Conservation (phyloP, 2,797 vertebrate species). For the Lerista edwardsae region DNA sequence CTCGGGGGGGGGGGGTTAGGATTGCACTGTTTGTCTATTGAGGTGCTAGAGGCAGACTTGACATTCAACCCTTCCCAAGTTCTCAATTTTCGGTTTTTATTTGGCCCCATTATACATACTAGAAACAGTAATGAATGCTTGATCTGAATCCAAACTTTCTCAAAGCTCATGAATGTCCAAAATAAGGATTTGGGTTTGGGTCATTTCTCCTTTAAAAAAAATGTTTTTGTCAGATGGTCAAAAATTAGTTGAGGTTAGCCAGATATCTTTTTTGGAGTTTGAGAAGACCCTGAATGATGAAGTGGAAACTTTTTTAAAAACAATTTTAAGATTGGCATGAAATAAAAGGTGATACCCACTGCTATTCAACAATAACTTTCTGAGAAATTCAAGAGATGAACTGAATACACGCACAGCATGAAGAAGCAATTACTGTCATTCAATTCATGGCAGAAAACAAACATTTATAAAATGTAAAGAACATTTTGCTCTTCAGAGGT, state of each 20-base stretch:
- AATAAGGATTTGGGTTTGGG: conserved; percentile 4
- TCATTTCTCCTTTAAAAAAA: not conserved
- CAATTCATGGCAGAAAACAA: conserved; percentile 17
- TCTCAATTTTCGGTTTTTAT: conserved; percentile 18
- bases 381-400: not conserved
- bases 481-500: not conserved
- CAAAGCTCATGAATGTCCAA: conserved; percentile 1
- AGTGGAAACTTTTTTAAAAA: not conserved
- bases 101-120: not conserved
- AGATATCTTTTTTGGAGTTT: not conserved
- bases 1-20: too few relatives aligned
- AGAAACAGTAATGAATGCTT: not conserved
- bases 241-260: conserved; percentile 12
- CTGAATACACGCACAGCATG: not conserved
- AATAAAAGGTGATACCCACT: conserved; percentile 34
- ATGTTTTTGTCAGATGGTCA: conserved; percentile 17
- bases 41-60: not conserved
- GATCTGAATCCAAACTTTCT: conserved; percentile 19
- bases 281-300: conserved; percentile 13
- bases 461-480: too few relatives aligned
- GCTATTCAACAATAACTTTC: not conserved
- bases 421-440: conserved; percentile 12
- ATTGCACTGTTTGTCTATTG: too few relatives aligned
- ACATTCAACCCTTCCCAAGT: not conserved
- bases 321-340: not conserved